Conservation (phyloP, 2,797 vertebrate genomes). For the Pangasius krempfi region DNA sequence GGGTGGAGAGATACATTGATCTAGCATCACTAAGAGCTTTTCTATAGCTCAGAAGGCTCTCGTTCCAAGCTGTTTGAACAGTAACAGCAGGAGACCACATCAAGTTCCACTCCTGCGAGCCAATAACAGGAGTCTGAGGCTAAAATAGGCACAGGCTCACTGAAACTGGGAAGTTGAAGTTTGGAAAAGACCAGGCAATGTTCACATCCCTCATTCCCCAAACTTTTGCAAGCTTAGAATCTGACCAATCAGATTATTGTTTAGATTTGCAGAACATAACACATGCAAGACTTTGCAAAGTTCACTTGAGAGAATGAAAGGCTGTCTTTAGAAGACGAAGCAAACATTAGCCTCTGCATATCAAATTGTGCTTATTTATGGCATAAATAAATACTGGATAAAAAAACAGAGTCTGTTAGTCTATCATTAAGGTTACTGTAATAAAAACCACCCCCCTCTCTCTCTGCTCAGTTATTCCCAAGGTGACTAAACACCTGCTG, state of each 20-base stretch:
- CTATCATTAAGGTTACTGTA: background rate
- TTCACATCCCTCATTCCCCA: background rate
- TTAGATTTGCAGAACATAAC: background rate
- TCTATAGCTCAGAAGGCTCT: too few relatives aligned
- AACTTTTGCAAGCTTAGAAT: background rate
- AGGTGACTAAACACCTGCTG: constrained; percentile 94
- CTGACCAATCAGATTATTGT: background rate
- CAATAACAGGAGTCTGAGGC: background rate
- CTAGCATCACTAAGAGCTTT: too few relatives aligned
- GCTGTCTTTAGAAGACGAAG: background rate
- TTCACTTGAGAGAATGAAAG: background rate
- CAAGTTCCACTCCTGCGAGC: background rate
- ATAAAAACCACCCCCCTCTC: background rate
- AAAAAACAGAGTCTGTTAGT: background rate
- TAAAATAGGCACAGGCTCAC: background rate
- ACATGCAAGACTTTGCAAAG: background rate
- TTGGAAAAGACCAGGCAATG: background rate
- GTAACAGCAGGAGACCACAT: background rate
- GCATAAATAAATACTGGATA: background rate
- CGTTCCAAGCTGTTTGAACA: too few relatives aligned
- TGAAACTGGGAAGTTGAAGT: background rate
- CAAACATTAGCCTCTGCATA: background rate
- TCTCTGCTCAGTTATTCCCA: constrained; percentile 86
- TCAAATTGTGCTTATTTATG: background rate
- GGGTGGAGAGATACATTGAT: too few relatives aligned